Percentiles rank a stretch among this genome's conserved stretches.
Conservation (phyloP, 2,888 invertebrate species). For the Heteropelma amictum region DNA sequence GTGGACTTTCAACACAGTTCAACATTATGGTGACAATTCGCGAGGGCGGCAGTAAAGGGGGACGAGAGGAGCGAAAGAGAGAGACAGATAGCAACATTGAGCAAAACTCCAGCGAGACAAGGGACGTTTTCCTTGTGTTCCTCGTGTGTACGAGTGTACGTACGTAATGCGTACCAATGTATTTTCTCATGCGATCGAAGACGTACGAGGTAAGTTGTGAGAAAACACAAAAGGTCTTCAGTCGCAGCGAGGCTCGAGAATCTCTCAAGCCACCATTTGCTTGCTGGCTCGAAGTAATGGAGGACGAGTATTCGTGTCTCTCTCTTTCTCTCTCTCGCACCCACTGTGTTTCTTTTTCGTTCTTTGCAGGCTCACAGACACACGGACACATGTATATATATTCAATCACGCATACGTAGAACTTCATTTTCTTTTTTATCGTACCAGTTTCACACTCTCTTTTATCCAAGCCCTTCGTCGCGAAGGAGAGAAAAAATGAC, state of each 20-base stretch:
- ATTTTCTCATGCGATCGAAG: conserved; percentile 7
- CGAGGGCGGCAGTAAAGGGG: neutral
- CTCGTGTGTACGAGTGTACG: neutral
- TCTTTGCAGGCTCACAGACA: conserved; percentile 17
- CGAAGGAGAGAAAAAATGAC: conserved; percentile 4
- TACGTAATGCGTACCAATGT: neutral
- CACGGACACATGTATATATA: neutral
- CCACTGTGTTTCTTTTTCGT: conserved; percentile 38
- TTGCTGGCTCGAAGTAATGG: conserved; percentile 72
- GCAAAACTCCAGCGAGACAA: conserved; percentile 17
- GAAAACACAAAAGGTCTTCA: conserved; percentile 67
- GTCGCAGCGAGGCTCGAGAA: conserved; percentile 57
- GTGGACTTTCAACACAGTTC: conserved; percentile 26
- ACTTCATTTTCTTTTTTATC: conserved; percentile 20
- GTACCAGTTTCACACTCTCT: conserved; percentile 53
- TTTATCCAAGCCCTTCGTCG: conserved; percentile 39
- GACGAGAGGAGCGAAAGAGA: conserved; percentile 8
- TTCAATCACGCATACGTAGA: neutral
- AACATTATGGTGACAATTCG: conserved; percentile 38
- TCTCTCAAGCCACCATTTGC: conserved; percentile 74
- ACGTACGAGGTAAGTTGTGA: conserved; percentile 54
- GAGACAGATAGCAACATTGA: conserved; percentile 6
- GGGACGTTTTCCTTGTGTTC: conserved; percentile 1
- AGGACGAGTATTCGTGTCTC: conserved; percentile 69
- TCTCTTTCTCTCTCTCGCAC: conserved; percentile 47